Percentiles rank a stretch among this genome's conserved stretches.
These are phyloP conservation scores for Melopsittacus undulatus DNA, from an alignment of 2,797 vertebrate species.

Conservation along the genomic window DNA sequence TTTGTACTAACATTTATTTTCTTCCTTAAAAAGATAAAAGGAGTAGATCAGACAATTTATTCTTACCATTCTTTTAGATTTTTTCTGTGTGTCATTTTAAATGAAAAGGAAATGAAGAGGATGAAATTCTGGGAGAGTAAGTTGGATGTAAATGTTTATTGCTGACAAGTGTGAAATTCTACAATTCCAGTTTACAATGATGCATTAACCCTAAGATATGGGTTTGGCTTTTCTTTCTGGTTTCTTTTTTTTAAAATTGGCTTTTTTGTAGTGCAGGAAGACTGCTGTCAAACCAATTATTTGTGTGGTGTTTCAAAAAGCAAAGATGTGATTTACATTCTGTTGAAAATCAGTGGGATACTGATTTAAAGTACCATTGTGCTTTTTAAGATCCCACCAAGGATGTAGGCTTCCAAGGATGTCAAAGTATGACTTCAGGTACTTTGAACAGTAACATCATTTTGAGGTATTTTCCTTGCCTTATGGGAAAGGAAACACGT, in stretches of 20 bases:
- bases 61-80: background rate
- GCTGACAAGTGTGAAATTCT: background rate
- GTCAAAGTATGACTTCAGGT: background rate
- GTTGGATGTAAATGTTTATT: background rate
- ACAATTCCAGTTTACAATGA: background rate
- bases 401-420: background rate
- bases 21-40: background rate
- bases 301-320: background rate
- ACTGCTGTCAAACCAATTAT: slow-evolving; percentile 9
- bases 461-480: background rate
- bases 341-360: background rate
- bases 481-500: background rate
- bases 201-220: background rate
- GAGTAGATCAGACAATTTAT: background rate
- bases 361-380: background rate
- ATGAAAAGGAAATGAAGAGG: background rate
- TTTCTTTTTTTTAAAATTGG: background rate
- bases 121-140: background rate
- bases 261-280: background rate
- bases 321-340: background rate
- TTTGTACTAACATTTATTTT: background rate
- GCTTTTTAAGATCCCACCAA: background rate
- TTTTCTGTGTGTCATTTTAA: background rate
- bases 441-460: background rate
- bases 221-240: background rate